These are phyloP conservation scores for Bovichtus variegatus DNA, from an alignment of 2,797 vertebrate genomes.

Conservation along the genomic window DNA sequence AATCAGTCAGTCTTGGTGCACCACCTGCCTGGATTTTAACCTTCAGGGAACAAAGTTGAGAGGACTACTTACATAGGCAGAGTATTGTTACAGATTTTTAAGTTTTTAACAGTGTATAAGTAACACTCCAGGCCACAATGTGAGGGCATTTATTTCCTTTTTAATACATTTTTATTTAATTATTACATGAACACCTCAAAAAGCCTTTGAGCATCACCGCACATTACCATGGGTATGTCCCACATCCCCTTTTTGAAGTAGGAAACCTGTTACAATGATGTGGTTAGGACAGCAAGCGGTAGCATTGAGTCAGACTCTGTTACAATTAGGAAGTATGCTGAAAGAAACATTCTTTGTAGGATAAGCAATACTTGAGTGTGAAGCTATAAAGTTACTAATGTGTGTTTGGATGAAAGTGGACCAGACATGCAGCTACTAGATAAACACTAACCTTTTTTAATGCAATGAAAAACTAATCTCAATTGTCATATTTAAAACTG, in stretches of 20 bases:
- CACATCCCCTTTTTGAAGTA: slow-evolving; percentile 33
- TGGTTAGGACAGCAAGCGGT: slow-evolving; percentile 36
- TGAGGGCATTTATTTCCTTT: slow-evolving; percentile 53
- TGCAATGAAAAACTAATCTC: slow-evolving; percentile 55
- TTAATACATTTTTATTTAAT: slow-evolving; percentile 50
- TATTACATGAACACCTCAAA: slow-evolving; percentile 60
- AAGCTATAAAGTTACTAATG: slow-evolving; percentile 48
- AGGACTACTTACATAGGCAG: slow-evolving; percentile 57
- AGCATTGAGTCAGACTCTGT: slow-evolving; percentile 30
- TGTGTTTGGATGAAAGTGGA: slow-evolving; percentile 46
- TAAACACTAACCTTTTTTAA: slow-evolving; percentile 61
- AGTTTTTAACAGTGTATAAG: slow-evolving; percentile 76
- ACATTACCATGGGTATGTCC: slow-evolving; percentile 40
- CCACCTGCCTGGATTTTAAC: slow-evolving; percentile 46
- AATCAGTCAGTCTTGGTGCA: slow-evolving; percentile 29
- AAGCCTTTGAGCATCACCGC: slow-evolving; percentile 50
- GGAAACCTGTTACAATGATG: slow-evolving; percentile 53
- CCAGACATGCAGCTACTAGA: slow-evolving; percentile 46
- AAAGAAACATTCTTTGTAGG: slow-evolving; percentile 45
- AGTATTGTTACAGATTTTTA: slow-evolving; percentile 67
- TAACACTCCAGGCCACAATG: slow-evolving; percentile 57
- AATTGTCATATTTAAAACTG: slow-evolving; percentile 45
- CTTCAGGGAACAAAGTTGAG: slow-evolving; percentile 55
- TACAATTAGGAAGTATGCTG: slow-evolving; percentile 54
- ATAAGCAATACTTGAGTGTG: slow-evolving; percentile 59